These are phyloP conservation scores for Tiphia femorata DNA, from an alignment of 2,888 invertebrate species.

Conservation along the genomic window DNA sequence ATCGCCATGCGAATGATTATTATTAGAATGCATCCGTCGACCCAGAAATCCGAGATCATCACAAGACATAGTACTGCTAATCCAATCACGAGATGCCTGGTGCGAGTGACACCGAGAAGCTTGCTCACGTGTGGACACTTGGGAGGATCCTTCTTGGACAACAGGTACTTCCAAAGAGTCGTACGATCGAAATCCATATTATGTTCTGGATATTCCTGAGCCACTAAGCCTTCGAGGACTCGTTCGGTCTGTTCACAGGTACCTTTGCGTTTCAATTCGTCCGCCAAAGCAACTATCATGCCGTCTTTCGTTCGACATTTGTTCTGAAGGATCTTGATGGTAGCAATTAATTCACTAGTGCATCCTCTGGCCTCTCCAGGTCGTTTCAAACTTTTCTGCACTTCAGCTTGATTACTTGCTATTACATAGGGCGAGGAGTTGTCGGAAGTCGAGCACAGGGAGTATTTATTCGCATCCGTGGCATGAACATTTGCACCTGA, in stretches of 20 bases:
- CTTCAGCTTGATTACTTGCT: too few species aligned
- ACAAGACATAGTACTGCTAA: too few species aligned
- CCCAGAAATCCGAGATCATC: too few species aligned
- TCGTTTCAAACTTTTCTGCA: too few species aligned
- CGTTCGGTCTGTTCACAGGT: conserved; percentile 12
- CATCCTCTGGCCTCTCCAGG: background rate
- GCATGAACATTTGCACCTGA: background rate
- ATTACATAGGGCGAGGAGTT: background rate
- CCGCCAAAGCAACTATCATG: conserved; percentile 34
- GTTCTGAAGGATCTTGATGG: conserved; percentile 29
- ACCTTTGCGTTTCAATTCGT: conserved; percentile 28
- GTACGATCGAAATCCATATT: conserved; percentile 30
- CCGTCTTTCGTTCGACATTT: conserved; percentile 40
- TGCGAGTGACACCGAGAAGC: background rate
- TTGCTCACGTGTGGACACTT: background rate
- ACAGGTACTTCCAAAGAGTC: conserved; percentile 28
- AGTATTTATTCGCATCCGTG: too few species aligned
- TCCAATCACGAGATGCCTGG: background rate
- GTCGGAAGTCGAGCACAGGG: background rate
- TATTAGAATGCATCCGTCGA: too few species aligned
- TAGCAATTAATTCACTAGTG: conserved; percentile 22
- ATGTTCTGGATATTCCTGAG: conserved; percentile 1
- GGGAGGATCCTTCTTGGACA: background rate
- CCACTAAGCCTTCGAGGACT: conserved; percentile 18
- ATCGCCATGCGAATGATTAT: too few species aligned